Evolutionary conservation across 2,888 invertebrate genomes (phyloP).

Genomic region (Agrilus cyanescens): DNA sequence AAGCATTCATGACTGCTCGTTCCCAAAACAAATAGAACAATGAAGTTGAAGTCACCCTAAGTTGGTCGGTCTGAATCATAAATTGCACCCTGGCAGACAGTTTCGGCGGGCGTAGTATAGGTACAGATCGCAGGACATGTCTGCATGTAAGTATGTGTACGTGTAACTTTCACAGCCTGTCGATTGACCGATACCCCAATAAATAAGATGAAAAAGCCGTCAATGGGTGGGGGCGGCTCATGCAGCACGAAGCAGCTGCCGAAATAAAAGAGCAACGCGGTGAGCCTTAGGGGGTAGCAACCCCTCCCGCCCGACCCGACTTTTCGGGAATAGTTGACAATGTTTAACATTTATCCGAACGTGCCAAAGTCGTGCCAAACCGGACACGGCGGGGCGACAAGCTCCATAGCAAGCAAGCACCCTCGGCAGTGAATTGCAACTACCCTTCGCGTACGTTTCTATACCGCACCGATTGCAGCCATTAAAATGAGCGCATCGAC

Average conservation of each 20-base stretch:
- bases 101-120: no score
- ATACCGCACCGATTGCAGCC: no score
- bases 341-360: slow-evolving; percentile 35
- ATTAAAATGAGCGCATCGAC: no score
- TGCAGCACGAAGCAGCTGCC: slow-evolving; percentile 36
- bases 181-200: slow-evolving; percentile 27
- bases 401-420: not conserved
- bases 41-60: no score
- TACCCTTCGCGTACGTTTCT: no score
- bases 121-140: not conserved
- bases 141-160: not conserved
- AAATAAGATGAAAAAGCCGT: slow-evolving; percentile 35
- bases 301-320: slow-evolving; percentile 30
- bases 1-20: no score
- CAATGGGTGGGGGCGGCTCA: slow-evolving; percentile 33
- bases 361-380: slow-evolving; percentile 31
- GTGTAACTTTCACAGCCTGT: slow-evolving; percentile 26
- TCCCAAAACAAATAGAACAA: no score
- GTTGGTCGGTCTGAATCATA: no score
- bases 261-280: slow-evolving; percentile 35
- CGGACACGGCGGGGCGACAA: slow-evolving; percentile 20
- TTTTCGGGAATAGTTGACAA: slow-evolving; percentile 35
- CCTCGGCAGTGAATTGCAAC: no score
- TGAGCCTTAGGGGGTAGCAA: slow-evolving; percentile 34
- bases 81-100: no score